Base-by-base conservation (phyloP, 92 coral and sea anemone species). In the Isaurus tuberculatus region DNA sequence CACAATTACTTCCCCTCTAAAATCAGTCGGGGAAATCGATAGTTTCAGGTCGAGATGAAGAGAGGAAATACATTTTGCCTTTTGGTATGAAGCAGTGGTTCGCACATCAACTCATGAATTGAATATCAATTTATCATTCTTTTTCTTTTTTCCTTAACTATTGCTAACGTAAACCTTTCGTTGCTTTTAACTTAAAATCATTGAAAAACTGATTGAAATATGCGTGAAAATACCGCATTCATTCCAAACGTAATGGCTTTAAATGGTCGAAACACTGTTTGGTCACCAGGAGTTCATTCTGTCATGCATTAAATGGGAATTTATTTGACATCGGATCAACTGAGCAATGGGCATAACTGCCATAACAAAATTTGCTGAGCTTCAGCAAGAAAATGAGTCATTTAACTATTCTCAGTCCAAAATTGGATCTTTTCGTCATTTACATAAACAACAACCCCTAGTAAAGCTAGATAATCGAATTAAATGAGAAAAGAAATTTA, bases 1-100 rank as follows among this genome's bases (percentile, higher is more conserved):
- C 46, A 33, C 34, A 57, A 55, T 34, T 32, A 77, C 82, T 77
- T 77, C 82, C 82, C 20, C 26, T 58, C 40, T 64, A 58, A 23
- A 32, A 77, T 15, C 58, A 74, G 72, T 31, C 64, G 66, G 64
- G 79, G 65, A 30, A 74, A 74, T 20, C 58, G 42, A 57, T 57
- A 32, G 49, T 34, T 40, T 36, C 82, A 17, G 33, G 23, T 37
- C 58, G 48, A 2, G 14, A 55, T 13, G 46, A 20, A 5, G 11
- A 55, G 46, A 55, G 40, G 22, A 48, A 43, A 49, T 19, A 73
- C 49, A 23, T 69, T 69, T 65, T 65, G 42, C 49, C 13, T 69
- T 69, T 13, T 40, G 46, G 46, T 40, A 13, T 40, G 16, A 25
- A 25, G 23, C 26, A 2, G n/a, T 17, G 23, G 23, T 55, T 55